Evolutionary conservation across 2,797 vertebrate genomes (phyloP), one percentile per base, ranked within the genome.

Genomic region (Acrocephalus scirpaceus): DNA sequence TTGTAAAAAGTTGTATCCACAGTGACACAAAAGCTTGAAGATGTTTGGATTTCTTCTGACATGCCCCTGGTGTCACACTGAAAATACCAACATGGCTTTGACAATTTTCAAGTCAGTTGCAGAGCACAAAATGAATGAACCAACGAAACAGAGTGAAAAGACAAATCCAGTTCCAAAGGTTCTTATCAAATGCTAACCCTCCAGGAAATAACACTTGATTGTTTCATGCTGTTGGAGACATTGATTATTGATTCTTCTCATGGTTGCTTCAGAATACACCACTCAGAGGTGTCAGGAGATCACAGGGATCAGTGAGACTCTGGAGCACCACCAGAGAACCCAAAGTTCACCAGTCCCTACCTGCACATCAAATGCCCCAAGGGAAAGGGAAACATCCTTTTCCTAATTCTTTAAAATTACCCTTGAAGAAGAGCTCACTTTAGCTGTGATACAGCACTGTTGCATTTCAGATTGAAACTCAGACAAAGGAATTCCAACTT

Each of bases 361-460:
- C 36, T 20, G 9, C 15, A 32, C 7, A 4, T 32, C 72, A 83
- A 90, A 72, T 32, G 12, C 14, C 13, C 1, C 18, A 58, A 38
- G 3, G 62, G 51, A 83, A 66, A 54, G 16, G 27, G 19, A 71
- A 34, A 54, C 4, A 25, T 9, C 64, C 2, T 27, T 75, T 36
- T 50, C 66, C 54, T 54, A 78, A 66, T 45, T 90, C 26, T 86
- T 77, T 16, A 19, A 60, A 77, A 67, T 22, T 10, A 53, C 7
- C 69, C 22, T 34, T 58, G 51, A 79, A 64, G 69, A 79, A 73
- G 82, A 7, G 11, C 15, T 62, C 13, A 20, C 23, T 69, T 61
- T 1, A 60, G 27, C 70, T 71, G 58, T 0, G 0, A 50, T 51
- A 45, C 4, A 40, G 16, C 32, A 56, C 32, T 79, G 34, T 0